A percentile compares a stretch with the other conserved stretches of the same genome.
Evolutionary conservation across 2,113 vertebrate species (phyloP).

Genomic region (Tringa solitaria): DNA sequence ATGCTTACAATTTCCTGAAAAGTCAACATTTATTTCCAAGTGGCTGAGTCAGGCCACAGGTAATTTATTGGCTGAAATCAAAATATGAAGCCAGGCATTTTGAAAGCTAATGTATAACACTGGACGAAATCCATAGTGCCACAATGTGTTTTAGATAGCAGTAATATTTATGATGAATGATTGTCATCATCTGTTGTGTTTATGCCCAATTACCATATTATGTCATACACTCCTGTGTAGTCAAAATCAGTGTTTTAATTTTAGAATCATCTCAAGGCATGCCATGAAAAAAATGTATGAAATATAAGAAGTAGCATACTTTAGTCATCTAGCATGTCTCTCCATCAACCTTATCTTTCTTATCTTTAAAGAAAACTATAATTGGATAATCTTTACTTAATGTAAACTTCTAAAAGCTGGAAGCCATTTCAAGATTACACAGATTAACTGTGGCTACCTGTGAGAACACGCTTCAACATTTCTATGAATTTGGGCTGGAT

Average conservation of each 20-base stretch:
- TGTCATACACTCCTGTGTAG: background rate
- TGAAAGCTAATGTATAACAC: background rate
- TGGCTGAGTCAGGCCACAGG: background rate
- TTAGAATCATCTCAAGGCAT: background rate
- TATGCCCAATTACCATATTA: background rate
- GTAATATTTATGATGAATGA: background rate
- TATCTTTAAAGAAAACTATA: conserved; percentile 65
- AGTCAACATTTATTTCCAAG: conserved; percentile 20
- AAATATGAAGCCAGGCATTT: background rate
- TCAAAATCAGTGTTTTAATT: background rate
- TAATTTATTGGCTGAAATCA: conserved; percentile 28
- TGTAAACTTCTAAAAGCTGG: conserved; percentile 65
- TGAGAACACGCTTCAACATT: conserved; percentile 44
- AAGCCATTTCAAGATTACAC: conserved; percentile 50
- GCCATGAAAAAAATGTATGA: background rate
- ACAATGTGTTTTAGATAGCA: background rate
- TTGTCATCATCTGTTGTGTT: background rate
- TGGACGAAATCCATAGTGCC: background rate
- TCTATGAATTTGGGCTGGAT: conserved; percentile 30
- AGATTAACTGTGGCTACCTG: conserved; percentile 59
- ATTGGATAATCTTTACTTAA: conserved; percentile 69
- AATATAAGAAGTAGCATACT: conserved; percentile 23
- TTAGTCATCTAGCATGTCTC: conserved; percentile 24
- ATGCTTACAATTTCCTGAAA: conserved; percentile 28
- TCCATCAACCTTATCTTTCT: conserved; percentile 23